Evolutionary conservation across 1,140 invertebrate genomes (phyloP).

Genomic region (Micrasema longulum): DNA sequence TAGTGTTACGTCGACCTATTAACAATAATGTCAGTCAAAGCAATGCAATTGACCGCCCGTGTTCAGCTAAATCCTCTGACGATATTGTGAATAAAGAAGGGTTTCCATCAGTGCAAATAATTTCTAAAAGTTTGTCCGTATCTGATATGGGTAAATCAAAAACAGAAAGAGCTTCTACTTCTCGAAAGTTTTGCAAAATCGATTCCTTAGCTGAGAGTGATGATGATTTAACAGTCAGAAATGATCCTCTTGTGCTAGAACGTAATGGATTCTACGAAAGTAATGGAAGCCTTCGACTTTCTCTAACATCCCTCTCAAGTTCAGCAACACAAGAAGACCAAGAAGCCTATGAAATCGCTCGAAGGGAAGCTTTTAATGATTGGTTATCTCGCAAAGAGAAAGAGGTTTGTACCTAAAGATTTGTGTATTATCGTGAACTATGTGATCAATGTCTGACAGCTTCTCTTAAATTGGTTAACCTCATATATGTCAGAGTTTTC

Average conservation of each 20-base stretch:
- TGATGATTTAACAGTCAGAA: conserved; percentile 59
- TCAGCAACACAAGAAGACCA: conserved; percentile 64
- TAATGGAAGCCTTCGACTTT: conserved; percentile 62
- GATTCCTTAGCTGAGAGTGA: conserved; percentile 41
- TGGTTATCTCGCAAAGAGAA: conserved; percentile 64
- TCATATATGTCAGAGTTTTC: no score
- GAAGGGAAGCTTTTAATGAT: conserved; percentile 61
- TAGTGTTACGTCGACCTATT: conserved; percentile 25
- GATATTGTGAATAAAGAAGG: conserved; percentile 3
- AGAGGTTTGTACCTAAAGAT: conserved; percentile 56
- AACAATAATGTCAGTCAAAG: conserved; percentile 9
- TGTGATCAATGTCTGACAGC: no score
- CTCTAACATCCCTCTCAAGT: conserved; percentile 62
- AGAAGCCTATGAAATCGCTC: conserved; percentile 61
- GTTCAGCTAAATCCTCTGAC: conserved; percentile 9
- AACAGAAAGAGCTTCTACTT: conserved; percentile 2
- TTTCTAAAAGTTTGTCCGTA: conserved; percentile 18
- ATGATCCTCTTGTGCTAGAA: conserved; percentile 58
- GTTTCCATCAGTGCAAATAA: neutral
- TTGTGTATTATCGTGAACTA: no score
- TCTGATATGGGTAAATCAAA: conserved; percentile 19
- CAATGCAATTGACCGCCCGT: neutral
- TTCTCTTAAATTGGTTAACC: no score
- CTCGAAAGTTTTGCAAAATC: conserved; percentile 23
- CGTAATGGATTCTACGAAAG: conserved; percentile 56